Percentiles rank a stretch among this genome's conserved stretches.
phyloP scores from a whole-genome alignment of 2,888 invertebrate genomes.

The Phasia obesa region DNA sequence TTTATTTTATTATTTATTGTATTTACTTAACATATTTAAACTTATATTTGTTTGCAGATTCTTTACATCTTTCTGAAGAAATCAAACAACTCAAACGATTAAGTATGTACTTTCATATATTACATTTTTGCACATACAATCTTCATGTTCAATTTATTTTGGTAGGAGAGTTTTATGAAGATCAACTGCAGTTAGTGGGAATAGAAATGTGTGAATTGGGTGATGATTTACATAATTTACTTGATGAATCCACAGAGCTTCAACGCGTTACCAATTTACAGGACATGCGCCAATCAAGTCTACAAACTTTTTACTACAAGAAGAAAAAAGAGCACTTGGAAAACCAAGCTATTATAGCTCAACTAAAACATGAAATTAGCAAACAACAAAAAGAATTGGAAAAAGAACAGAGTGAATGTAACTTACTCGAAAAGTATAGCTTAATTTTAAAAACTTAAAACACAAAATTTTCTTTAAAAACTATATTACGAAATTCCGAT shows the following conservation, averaged over 20 bases:
- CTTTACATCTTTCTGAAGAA: slow-evolving; percentile 59
- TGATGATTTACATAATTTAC: slow-evolving; percentile 74
- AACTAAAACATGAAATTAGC: slow-evolving; percentile 73
- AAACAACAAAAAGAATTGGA: slow-evolving; percentile 73
- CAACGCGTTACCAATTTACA: slow-evolving; percentile 76
- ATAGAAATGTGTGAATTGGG: slow-evolving; percentile 78
- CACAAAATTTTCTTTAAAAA: background rate
- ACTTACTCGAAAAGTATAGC: slow-evolving; percentile 75
- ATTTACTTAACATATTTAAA: background rate
- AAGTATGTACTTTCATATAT: slow-evolving; percentile 42
- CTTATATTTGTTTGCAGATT: slow-evolving; percentile 33
- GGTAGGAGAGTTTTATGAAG: slow-evolving; percentile 77
- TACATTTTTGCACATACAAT: background rate
- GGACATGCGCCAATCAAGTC: slow-evolving; percentile 74
- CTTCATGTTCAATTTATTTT: background rate
- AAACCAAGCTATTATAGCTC: slow-evolving; percentile 66
- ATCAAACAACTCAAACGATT: slow-evolving; percentile 57
- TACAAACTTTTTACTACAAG: slow-evolving; percentile 76
- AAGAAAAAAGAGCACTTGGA: slow-evolving; percentile 77
- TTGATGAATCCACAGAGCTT: slow-evolving; percentile 76
- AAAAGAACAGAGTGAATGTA: slow-evolving; percentile 73
- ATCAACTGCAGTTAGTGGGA: slow-evolving; percentile 76
- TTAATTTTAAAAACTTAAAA: background rate
- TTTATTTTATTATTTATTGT: background rate
- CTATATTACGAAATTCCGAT: slow-evolving; percentile 1